A percentile compares a stretch with the other conserved stretches of the same genome.
Conservation (phyloP, 2,113 vertebrate genomes). For the Aphyosemion australe region DNA sequence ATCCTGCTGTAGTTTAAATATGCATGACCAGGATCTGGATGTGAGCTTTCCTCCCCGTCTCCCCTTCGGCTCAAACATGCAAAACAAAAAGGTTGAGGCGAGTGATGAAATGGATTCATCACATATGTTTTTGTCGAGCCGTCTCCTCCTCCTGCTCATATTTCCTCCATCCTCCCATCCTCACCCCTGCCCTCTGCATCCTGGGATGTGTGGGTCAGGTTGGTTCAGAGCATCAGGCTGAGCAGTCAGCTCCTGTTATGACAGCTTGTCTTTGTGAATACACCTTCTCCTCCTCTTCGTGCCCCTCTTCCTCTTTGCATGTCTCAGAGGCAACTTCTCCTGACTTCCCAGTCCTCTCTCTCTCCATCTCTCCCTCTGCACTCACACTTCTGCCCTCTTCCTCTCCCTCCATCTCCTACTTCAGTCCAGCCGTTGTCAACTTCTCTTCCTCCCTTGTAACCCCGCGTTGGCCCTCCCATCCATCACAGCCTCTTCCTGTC, state of each 20-base stretch:
- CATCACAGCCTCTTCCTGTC: constrained; percentile 60
- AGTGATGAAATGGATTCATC: not conserved
- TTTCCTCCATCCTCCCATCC: constrained; percentile 22
- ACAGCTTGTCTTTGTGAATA: constrained; percentile 73
- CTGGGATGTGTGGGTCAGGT: constrained; percentile 40
- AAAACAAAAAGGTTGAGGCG: not conserved
- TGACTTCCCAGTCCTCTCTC: constrained; percentile 31
- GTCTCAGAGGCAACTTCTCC: constrained; percentile 37
- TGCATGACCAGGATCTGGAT: too few species aligned
- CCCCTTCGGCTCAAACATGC: not conserved
- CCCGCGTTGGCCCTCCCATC: constrained; percentile 48
- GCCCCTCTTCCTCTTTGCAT: constrained; percentile 19
- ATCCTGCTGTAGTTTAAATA: not conserved
- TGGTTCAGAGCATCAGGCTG: constrained; percentile 57
- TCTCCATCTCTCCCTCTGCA: constrained; percentile 28
- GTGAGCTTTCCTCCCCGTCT: too few species aligned
- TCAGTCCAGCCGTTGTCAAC: constrained; percentile 63
- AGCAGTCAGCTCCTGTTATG: constrained; percentile 67
- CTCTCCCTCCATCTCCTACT: constrained; percentile 16
- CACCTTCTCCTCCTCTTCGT: constrained; percentile 53
- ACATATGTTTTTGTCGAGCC: constrained; percentile 15
- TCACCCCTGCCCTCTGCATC: constrained; percentile 14
- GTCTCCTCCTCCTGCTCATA: not conserved
- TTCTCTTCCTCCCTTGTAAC: constrained; percentile 53
- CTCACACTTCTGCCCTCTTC: constrained; percentile 34